These are phyloP conservation scores for Drosophila sordidula DNA, from an alignment of 2,888 invertebrate species.

Conservation along the genomic window DNA sequence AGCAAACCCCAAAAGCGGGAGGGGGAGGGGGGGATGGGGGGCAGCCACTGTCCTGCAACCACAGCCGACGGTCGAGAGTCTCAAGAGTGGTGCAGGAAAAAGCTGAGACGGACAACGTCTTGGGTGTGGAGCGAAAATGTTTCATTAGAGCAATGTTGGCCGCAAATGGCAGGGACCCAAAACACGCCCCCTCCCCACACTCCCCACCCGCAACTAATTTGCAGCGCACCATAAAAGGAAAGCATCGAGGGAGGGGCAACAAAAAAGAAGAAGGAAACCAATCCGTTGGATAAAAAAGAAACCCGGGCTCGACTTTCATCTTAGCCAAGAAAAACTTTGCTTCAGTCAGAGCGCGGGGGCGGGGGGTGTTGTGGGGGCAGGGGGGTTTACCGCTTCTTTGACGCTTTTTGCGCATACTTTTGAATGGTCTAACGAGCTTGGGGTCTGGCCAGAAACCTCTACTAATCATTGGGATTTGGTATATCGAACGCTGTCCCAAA, in stretches of 20 bases:
- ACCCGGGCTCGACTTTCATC: constrained; percentile 60
- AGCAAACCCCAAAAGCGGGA: not conserved
- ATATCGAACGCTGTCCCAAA: constrained; percentile 72
- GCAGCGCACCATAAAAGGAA: constrained; percentile 70
- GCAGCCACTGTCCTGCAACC: constrained; percentile 69
- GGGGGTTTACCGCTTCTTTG: constrained; percentile 62
- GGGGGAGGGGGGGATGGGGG: not conserved
- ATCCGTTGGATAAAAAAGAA: constrained; percentile 33
- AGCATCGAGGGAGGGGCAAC: constrained; percentile 29
- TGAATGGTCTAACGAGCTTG: constrained; percentile 70
- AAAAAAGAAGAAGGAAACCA: constrained; percentile 3
- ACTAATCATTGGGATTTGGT: constrained; percentile 77
- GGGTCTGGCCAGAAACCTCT: constrained; percentile 25
- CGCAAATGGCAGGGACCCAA: constrained; percentile 62
- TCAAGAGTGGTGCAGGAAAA: constrained; percentile 27
- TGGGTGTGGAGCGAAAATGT: constrained; percentile 65
- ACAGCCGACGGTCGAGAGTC: constrained; percentile 43
- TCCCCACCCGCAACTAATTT: constrained; percentile 64
- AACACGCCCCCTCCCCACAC: constrained; percentile 4
- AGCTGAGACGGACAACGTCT: constrained; percentile 53
- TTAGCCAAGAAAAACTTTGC: constrained; percentile 64
- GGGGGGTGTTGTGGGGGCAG: not conserved
- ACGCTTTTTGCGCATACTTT: constrained; percentile 68
- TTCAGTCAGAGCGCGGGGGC: not conserved
- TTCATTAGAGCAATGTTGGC: constrained; percentile 76